phyloP scores from a whole-genome alignment of 64 coral and sea anemone species.

The Acropora yongei region DNA sequence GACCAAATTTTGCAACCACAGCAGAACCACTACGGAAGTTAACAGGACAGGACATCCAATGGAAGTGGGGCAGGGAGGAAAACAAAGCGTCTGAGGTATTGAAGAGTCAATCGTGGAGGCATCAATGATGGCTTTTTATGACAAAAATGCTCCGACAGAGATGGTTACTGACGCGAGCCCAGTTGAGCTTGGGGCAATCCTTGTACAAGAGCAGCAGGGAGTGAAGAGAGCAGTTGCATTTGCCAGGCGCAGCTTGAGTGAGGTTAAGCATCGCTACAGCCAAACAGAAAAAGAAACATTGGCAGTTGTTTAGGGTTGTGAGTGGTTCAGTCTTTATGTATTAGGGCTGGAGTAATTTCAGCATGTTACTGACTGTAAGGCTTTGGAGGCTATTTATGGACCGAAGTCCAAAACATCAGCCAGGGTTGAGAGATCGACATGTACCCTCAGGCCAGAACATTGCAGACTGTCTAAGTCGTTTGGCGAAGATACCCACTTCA shows the following conservation, averaged over 20 bases:
- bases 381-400: conserved; percentile 15
- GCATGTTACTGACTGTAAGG: conserved; percentile 28
- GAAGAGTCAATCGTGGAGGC: background rate
- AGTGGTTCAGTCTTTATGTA: conserved; percentile 1
- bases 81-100: no score
- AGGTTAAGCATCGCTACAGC: background rate
- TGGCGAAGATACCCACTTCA: no score
- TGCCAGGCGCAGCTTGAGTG: background rate
- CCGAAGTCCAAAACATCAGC: no score
- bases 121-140: conserved; percentile 8
- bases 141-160: background rate
- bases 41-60: no score
- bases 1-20: no score
- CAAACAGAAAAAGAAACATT: conserved; percentile 16
- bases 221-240: background rate
- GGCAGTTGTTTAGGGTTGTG: conserved; percentile 15
- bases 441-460: no score
- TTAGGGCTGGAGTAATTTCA: background rate
- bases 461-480: no score
- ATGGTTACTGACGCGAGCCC: conserved; percentile 6
- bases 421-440: no score
- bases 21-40: no score
- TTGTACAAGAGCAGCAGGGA: background rate
- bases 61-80: no score
- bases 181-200: conserved; percentile 1